Base-by-base conservation (phyloP, 1,140 invertebrate species). In the Heliothis virescens region DNA sequence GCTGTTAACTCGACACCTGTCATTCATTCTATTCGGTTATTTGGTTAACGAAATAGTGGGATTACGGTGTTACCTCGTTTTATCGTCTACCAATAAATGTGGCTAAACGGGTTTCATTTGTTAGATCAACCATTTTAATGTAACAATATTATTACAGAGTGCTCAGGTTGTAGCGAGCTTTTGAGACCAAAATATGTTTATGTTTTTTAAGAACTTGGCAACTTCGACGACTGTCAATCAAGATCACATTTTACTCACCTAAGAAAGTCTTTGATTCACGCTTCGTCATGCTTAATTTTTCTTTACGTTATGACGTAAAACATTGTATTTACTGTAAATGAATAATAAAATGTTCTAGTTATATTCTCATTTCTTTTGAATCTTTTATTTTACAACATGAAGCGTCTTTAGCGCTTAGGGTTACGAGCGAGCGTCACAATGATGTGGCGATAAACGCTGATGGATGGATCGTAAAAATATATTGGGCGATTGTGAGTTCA, bases 1-100 rank as follows among this genome's bases (percentile, higher is more conserved):
- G 83, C 85, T 88, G 85, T 89, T 87, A 87, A 88, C 83, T 67
- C 79, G 85, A 87, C 89, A 91, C 89, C 87, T 91, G 88, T 87
- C 89, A 86, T 76, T 90, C 82, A 84, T 79, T 74, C 67, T 82
- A 80, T 71, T 34, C 26, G 67, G 60, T 71, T 76, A 41, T 65
- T 63, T 74, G 34, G 59, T 52, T 67, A 69, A 57, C 62, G 41
- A 69, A 67, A 52, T 73, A 18, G 34, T 73, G 59, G 74, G 55
- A 16, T 75, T 75, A 76, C 13, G 53, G n/a, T 52, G 4, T 65
- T 53, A 26, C 13, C 7, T 53, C 1, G 18, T 21, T 60, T 60
- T 78, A 74, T 79, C 74, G 59, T 41, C 13, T 41, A 53, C 16
- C 48, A 47, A 63, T 71, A 69, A 71, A 67, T 71, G 52, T 7